Evolutionary conservation across 2,888 invertebrate genomes (phyloP).

Genomic region (Invenusta paracnida): DNA sequence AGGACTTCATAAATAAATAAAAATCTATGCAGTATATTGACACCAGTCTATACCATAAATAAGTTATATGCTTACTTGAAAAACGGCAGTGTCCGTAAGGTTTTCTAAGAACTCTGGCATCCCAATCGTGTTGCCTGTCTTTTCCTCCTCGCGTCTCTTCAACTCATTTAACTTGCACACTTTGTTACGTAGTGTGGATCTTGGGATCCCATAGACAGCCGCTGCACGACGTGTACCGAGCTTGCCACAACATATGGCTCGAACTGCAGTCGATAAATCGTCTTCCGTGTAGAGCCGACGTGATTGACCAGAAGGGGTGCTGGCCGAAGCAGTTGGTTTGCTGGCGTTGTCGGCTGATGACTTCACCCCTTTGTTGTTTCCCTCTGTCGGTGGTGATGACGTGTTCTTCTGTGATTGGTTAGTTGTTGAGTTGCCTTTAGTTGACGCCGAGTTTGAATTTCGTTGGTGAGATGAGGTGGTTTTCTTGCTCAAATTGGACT

Average conservation of each 20-base stretch:
- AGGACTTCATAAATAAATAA: too few species aligned
- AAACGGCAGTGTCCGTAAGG: not conserved
- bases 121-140: constrained; percentile 8
- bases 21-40: too few species aligned
- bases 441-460: too few species aligned
- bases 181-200: constrained; percentile 91
- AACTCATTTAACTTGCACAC: constrained; percentile 63
- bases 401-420: too few species aligned
- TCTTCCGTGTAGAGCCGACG: constrained; percentile 75
- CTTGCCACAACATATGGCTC: constrained; percentile 85
- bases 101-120: constrained; percentile 12
- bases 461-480: too few species aligned
- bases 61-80: constrained; percentile 20
- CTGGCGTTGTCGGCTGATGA: not conserved
- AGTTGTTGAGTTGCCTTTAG: too few species aligned
- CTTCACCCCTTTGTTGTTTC: too few species aligned
- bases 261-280: constrained; percentile 84
- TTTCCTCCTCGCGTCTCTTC: constrained; percentile 35
- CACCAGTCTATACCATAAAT: too few species aligned
- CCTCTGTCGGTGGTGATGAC: too few species aligned
- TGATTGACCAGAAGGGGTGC: not conserved
- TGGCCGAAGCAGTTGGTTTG: not conserved
- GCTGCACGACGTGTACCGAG: constrained; percentile 87
- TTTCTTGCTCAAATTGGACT: not conserved
- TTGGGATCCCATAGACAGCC: constrained; percentile 88